Conservation (phyloP, 1,140 invertebrate species). For the Arctopsyche grandis region DNA sequence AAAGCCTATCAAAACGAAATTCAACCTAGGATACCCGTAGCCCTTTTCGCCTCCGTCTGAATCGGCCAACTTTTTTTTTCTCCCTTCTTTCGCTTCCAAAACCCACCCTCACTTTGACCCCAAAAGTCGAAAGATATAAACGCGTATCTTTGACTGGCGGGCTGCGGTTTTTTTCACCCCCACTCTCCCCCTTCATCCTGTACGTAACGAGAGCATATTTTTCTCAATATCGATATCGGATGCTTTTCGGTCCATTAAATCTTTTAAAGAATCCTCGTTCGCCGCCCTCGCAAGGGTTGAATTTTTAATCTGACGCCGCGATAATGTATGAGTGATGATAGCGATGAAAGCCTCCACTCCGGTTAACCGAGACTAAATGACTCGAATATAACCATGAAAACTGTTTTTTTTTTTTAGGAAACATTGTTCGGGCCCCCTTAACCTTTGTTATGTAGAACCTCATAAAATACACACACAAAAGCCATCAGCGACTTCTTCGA, state of each 20-base stretch:
- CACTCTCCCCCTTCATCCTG: no score
- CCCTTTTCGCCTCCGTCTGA: background rate
- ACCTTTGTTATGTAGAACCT: no score
- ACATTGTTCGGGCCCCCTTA: no score
- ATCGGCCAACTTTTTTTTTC: no score
- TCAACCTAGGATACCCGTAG: constrained; percentile 2
- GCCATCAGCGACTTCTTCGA: no score
- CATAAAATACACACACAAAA: no score
- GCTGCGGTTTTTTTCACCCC: background rate
- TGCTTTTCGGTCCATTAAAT: constrained; percentile 29
- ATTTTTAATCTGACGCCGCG: constrained; percentile 26
- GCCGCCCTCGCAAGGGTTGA: constrained; percentile 18
- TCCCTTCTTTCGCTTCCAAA: no score
- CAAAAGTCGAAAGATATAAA: background rate
- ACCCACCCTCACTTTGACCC: background rate
- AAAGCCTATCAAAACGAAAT: constrained; percentile 26
- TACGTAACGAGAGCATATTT: constrained; percentile 26
- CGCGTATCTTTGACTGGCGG: background rate
- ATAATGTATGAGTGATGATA: constrained; percentile 23
- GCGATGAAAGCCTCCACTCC: background rate
- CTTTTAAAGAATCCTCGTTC: constrained; percentile 20
- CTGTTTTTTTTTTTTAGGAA: no score
- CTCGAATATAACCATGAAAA: background rate
- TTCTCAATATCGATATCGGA: constrained; percentile 30
- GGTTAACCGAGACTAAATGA: background rate